phyloP scores from a whole-genome alignment of 1,140 invertebrate species.

The Lordiphosa collinella region DNA sequence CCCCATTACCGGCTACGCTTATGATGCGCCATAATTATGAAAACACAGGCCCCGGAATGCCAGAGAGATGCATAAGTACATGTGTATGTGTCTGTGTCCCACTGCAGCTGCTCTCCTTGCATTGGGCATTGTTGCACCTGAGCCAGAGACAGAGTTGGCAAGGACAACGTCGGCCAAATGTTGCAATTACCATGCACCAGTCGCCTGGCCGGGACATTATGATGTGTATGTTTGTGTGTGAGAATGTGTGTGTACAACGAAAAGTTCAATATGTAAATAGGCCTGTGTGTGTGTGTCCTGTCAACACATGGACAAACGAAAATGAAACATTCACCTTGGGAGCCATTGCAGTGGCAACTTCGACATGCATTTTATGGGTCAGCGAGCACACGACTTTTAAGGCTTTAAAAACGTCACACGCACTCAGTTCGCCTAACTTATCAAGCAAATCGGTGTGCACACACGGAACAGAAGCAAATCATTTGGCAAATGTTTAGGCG shows the following conservation, averaged over 20 bases:
- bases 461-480: conserved; percentile 16
- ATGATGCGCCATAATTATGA: conserved; percentile 21
- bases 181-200: conserved; percentile 71
- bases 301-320: conserved; percentile 69
- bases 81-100: conserved; percentile 18
- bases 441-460: background rate
- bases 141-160: conserved; percentile 39
- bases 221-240: conserved; percentile 13
- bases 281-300: conserved; percentile 33
- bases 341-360: conserved; percentile 67
- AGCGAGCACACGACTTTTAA: conserved; percentile 34
- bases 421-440: conserved; percentile 19
- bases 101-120: conserved; percentile 14
- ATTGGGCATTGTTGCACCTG: conserved; percentile 42
- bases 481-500: conserved; percentile 31
- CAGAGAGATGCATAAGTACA: conserved; percentile 11
- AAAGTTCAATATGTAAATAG: conserved; percentile 42
- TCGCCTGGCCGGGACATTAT: conserved; percentile 32
- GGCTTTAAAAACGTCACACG: conserved; percentile 13
- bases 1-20: too few species aligned
- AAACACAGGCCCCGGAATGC: conserved; percentile 20
- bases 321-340: conserved; percentile 74
- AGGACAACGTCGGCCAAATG: conserved; percentile 52
- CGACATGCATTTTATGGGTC: conserved; percentile 65
- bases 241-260: conserved; percentile 14